Base-by-base conservation (phyloP, 2,113 vertebrate genomes). In the Platanista minor region DNA sequence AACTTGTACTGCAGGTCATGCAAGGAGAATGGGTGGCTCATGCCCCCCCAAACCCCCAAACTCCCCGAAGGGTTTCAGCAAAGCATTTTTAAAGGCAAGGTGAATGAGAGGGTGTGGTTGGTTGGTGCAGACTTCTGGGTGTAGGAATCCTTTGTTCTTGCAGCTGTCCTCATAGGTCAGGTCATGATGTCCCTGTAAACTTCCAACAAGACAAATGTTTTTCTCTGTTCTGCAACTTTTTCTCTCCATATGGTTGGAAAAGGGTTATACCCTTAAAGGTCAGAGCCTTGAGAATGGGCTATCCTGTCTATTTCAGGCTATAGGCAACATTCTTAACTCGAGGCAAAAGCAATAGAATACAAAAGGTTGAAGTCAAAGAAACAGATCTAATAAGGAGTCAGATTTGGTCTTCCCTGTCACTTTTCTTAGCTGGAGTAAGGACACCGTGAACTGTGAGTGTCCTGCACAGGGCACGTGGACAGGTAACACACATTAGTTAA, bases 401-500 rank as follows among this genome's bases (percentile, higher is more conserved):
- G 49, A n/a, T 10, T n/a, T 78, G 75, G 7, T n/a, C 46, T 52
- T 52, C 11, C 0, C 46, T 5, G 1, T 36, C 46, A 2, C 57
- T 49, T 59, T 39, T 72, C 9, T 92, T 36, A 43, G 64, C 46
- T 29, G 8, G 5, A 67, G 18, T 49, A 15, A 71, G 1, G 6
- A 52, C 8, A 1, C 15, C 6, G 23, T 25, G 67, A 69, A n/a
- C 41, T 6, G 4, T 39, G 6, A 75, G 31, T 14, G 4, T 31
- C 64, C 89, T n/a, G 5, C 12, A 31, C 6, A 8, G 88, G 46
- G 1, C 20, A 62, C 0, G 5, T 31, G n/a, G 4, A 66, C 29
- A n/a, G 3, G 2, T 75, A 54, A 78, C 25, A 49, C 25, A 21
- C 31, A 12, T 36, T 14, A 36, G 6, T 33, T 31, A 86, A 36